A percentile compares a stretch with the other conserved stretches of the same genome.
Evolutionary conservation across 2,888 invertebrate species (phyloP).

Genomic region (Sylvicola cinctus): DNA sequence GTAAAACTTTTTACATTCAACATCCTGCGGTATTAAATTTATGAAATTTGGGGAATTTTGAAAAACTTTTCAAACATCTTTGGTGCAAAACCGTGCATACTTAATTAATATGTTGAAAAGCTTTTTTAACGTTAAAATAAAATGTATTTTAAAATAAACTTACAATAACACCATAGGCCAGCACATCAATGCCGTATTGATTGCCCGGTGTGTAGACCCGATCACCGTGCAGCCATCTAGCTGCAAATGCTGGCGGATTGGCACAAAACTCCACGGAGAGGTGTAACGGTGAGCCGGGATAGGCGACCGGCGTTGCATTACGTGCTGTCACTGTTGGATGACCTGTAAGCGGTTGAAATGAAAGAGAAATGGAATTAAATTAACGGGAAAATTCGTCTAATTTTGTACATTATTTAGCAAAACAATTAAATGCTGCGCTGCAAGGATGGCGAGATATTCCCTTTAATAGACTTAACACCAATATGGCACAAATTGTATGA

Average conservation of each 20-base stretch:
- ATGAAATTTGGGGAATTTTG: no score
- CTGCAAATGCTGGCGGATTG: conserved; percentile 37
- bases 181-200: conserved; percentile 24
- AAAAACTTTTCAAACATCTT: no score
- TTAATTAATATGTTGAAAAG: no score
- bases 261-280: conserved; percentile 56
- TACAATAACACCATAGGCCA: conserved; percentile 26
- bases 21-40: no score
- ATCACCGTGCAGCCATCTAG: conserved; percentile 26
- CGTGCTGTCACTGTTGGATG: conserved; percentile 42
- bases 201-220: conserved; percentile 26
- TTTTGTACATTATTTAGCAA: neutral
- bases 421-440: neutral
- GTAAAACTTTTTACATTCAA: no score
- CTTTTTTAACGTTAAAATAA: no score
- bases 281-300: conserved; percentile 44
- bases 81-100: no score
- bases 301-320: conserved; percentile 43
- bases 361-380: neutral
- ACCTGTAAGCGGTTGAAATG: conserved; percentile 32
- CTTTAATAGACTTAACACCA: no score
- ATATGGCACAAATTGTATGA: no score
- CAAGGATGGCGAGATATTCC: no score
- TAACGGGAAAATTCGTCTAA: neutral
- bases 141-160: conserved; percentile 6